Base-by-base conservation (phyloP, 2,113 vertebrate species). In the Addax nasomaculatus region DNA sequence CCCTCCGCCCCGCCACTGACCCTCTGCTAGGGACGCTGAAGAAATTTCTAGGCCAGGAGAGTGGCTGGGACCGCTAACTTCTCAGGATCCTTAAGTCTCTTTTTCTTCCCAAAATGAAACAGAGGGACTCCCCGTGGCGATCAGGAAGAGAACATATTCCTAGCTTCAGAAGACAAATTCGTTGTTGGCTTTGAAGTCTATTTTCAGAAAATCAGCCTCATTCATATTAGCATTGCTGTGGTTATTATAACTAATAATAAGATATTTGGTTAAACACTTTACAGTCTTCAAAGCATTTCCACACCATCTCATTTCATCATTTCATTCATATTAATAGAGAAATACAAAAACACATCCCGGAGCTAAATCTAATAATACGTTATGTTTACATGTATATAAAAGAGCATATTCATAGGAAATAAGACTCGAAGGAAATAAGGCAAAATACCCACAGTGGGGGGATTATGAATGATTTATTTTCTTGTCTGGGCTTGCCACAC, bases 321-420 rank as follows among this genome's bases (percentile, higher is more conserved):
- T 97, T 97, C 93, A 95, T 97, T 98, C 96, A 98, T 97, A 98
- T 98, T 97, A 97, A 98, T 97, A 90, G 96, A 95, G 94, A 96
- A 97, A 91, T 97, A 97, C 98, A 97, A 98, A 98, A 97, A 91
- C 96, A 97, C 88, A 95, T 95, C 98, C 96, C 21, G n/a, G 95
- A 96, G 96, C 94, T 93, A 98, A 97, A 89, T 97, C 97, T 97
- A 97, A 98, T 97, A 97, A 98, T 98, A 95, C 55, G 58, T 97
- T 97, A 96, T 98, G 96, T 98, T 98, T 98, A 97, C 94, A 86
- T 64, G 60, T 98, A 97, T 91, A 98, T 97, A 88, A 98, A 97
- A 97, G 85, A 97, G 89, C 90, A 92, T 91, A 97, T 97, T 98
- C 97, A 93, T 89, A 86, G 85, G 93, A 97, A 97, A 96, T 97